These are phyloP conservation scores for Rotaria sp. DNA, from an alignment of 2,888 invertebrate genomes.

Conservation along the genomic window DNA sequence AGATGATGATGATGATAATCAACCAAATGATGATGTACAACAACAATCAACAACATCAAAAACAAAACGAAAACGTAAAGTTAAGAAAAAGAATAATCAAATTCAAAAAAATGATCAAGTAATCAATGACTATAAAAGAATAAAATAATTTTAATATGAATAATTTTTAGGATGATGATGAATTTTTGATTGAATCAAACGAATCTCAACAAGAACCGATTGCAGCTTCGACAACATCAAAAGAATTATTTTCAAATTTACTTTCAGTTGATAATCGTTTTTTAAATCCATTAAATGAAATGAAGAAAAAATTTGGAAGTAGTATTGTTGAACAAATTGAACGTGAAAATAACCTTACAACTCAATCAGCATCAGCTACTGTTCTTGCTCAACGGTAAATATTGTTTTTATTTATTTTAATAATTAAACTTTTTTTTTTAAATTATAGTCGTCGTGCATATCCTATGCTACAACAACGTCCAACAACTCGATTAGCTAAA, in stretches of 20 bases:
- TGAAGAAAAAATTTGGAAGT: conserved; percentile 70
- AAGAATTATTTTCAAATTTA: not conserved
- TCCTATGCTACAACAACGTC: conserved; percentile 49
- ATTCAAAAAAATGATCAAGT: not conserved
- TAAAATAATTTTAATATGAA: not conserved
- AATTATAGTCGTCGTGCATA: not conserved
- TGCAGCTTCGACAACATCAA: not conserved
- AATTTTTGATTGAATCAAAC: not conserved
- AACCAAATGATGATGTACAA: not conserved
- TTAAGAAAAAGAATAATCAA: not conserved
- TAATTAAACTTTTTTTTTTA: not conserved
- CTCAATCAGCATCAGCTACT: not conserved
- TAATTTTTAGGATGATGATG: not conserved
- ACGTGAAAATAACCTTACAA: conserved; percentile 23
- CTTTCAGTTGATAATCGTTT: not conserved
- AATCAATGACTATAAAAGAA: not conserved
- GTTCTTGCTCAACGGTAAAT: not conserved
- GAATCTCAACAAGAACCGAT: not conserved
- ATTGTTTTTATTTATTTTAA: not conserved
- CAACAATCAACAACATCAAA: not conserved
- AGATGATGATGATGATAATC: not conserved
- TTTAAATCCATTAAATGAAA: conserved; percentile 69
- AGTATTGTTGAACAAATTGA: conserved; percentile 64
- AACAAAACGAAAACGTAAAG: not conserved
- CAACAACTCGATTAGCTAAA: conserved; percentile 61